Evolutionary conservation across 2,888 invertebrate species (phyloP).

Genomic region (Auanema freiburgensis): DNA sequence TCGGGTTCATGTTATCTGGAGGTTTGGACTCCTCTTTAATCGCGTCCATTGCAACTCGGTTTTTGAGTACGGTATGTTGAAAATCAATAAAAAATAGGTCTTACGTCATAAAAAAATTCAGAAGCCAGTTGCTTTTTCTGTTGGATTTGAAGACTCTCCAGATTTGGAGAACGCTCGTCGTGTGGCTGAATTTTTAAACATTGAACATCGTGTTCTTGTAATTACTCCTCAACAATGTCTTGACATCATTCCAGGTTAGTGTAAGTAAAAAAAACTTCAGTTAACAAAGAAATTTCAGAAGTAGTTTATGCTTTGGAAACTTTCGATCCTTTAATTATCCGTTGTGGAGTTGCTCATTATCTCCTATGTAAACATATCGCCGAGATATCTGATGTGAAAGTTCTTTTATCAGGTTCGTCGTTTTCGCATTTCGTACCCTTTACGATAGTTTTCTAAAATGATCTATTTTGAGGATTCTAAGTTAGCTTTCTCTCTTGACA

Average conservation of each 20-base stretch:
- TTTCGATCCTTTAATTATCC: conserved; percentile 61
- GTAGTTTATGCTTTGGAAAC: conserved; percentile 63
- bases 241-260: conserved; percentile 55
- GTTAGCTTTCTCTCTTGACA: too few relatives aligned
- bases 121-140: conserved; percentile 59
- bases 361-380: conserved; percentile 62
- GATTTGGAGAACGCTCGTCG: conserved; percentile 57
- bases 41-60: conserved; percentile 57
- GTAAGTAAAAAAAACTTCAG: background rate
- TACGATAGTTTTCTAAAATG: too few relatives aligned
- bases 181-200: conserved; percentile 60
- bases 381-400: conserved; percentile 59
- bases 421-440: conserved; percentile 1
- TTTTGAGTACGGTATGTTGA: conserved; percentile 20
- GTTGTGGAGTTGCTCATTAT: conserved; percentile 63
- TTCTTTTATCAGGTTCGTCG: conserved; percentile 55
- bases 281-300: conserved; percentile 41
- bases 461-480: too few relatives aligned
- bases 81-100: conserved; percentile 7
- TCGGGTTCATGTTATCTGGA: conserved; percentile 64
- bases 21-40: conserved; percentile 54
- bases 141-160: conserved; percentile 63
- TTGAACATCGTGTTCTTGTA: conserved; percentile 58
- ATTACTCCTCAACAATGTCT: conserved; percentile 61
- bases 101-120: conserved; percentile 15